phyloP scores from a whole-genome alignment of 37 sponge, comb jelly and placozoan genomes.

The Geodia barretti region DNA sequence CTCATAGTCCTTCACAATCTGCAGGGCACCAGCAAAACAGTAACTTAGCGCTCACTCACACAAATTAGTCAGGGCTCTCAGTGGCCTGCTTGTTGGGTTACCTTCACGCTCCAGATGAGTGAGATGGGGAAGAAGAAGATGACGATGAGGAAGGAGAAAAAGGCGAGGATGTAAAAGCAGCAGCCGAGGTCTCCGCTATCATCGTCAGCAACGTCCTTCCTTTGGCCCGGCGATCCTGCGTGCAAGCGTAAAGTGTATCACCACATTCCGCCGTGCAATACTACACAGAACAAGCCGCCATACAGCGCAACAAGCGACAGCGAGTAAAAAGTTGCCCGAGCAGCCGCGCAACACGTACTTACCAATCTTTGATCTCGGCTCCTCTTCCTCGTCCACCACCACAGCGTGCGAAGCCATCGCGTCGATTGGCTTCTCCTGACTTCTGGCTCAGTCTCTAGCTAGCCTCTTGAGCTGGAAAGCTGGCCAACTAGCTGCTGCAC shows the following conservation, averaged over 20 bases:
- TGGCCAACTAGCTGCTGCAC: too few relatives aligned
- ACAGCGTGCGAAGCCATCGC: constrained; percentile 1
- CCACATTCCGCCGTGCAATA: background rate
- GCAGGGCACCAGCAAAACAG: background rate
- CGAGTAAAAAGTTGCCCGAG: too few relatives aligned
- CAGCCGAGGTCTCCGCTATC: constrained; percentile 33
- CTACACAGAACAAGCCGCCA: background rate
- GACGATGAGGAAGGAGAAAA: constrained; percentile 57
- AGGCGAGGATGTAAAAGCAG: constrained; percentile 44
- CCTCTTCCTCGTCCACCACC: background rate
- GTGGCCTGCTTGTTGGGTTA: background rate
- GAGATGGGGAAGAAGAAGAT: constrained; percentile 77
- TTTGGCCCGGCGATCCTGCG: background rate
- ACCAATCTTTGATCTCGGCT: background rate
- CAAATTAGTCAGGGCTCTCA: too few relatives aligned
- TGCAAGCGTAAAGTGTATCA: background rate
- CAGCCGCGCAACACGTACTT: too few relatives aligned
- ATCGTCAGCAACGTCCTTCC: background rate
- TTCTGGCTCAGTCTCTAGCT: background rate
- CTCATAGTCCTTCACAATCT: constrained; percentile 94
- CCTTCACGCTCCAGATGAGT: constrained; percentile 60
- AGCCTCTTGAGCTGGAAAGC: background rate
- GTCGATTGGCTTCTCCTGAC: too few relatives aligned
- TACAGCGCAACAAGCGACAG: too few relatives aligned
- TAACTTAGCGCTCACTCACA: too few relatives aligned